Evolutionary conservation across 2,888 invertebrate genomes (phyloP), one percentile per base, ranked within the genome.

Genomic region (Cryptosula pallasiana): DNA sequence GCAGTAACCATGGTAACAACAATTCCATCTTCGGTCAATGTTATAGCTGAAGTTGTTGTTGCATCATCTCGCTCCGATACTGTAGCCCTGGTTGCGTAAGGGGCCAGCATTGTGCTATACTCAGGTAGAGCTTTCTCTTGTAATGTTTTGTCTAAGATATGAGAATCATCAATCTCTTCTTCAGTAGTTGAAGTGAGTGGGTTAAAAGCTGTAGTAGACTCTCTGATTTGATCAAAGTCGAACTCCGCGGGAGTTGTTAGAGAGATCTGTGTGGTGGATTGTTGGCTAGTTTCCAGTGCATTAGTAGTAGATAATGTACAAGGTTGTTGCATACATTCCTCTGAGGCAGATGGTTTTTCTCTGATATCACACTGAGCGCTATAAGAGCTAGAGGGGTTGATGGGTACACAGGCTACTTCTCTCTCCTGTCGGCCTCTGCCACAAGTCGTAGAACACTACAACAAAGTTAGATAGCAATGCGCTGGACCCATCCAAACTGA

Each of bases 401-500:
- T 25, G 9, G 63, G 63, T 32, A 63, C 9, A 63, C 63, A 63
- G 25, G 27, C 16, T 2, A 63, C 63, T 32, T 63, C 29, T 32
- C 63, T 27, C 5, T 3, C 34, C 27, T 63, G 63, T 34, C 3
- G 13, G 29, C 63, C 63, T 25, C 13, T 32, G 9, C 63, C 63
- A 63, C 63, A 63, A 32, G 5, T 63, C 13, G 32, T 32, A 32
- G 63, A 63, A n/a, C 63, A 63, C 63, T 63, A 27, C 27, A 63
- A 63, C 32, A 63, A 34, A 55, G 25, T 9, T 45, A 45, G 9
- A 13, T 16, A 45, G 45, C n/a, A n/a, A n/a, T n/a, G n/a, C n/a
- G n/a, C n/a, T n/a, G n/a, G n/a, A n/a, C n/a, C n/a, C n/a, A n/a
- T n/a, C n/a, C n/a, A n/a, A n/a, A n/a, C n/a, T n/a, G n/a, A n/a